These are phyloP conservation scores for Danaus plexippus DNA, from an alignment of 1,140 invertebrate genomes.

Conservation along the genomic window DNA sequence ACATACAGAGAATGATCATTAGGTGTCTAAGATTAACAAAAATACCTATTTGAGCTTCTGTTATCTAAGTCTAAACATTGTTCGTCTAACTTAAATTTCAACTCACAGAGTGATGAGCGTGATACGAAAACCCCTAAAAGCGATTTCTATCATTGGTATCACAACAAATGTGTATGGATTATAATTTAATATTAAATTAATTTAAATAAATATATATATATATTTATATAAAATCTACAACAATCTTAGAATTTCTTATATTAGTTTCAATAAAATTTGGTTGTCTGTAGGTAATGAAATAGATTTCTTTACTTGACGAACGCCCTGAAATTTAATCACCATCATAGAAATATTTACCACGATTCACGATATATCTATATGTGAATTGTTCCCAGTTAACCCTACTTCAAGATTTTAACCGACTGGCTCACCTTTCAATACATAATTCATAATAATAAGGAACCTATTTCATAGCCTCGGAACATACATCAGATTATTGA, in stretches of 20 bases:
- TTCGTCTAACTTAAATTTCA: constrained; percentile 19
- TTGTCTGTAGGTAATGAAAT: constrained; percentile 56
- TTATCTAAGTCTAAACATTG: constrained; percentile 22
- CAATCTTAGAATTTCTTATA: constrained; percentile 10
- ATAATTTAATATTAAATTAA: constrained; percentile 42
- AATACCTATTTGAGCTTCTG: constrained; percentile 28
- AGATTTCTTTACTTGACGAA: constrained; percentile 40
- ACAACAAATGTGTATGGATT: constrained; percentile 41
- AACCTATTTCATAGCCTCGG: constrained; percentile 61
- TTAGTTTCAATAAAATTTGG: constrained; percentile 32
- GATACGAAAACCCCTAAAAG: constrained; percentile 27
- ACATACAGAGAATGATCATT: constrained; percentile 13
- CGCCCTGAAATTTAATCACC: constrained; percentile 8
- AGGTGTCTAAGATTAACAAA: constrained; percentile 33
- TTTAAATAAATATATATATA: constrained; percentile 31
- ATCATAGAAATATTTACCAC: constrained; percentile 10
- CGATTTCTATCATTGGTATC: constrained; percentile 34
- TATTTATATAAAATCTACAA: constrained; percentile 32
- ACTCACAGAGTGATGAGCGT: constrained; percentile 11
- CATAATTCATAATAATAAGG: constrained; percentile 11
- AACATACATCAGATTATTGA: constrained; percentile 27
- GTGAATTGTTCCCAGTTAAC: constrained; percentile 58
- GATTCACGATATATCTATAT: constrained; percentile 10
- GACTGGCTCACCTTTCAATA: background rate
- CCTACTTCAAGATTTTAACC: constrained; percentile 44